Evolutionary conservation across 1,140 invertebrate species (phyloP).

Genomic region (Diorhabda carinulata): DNA sequence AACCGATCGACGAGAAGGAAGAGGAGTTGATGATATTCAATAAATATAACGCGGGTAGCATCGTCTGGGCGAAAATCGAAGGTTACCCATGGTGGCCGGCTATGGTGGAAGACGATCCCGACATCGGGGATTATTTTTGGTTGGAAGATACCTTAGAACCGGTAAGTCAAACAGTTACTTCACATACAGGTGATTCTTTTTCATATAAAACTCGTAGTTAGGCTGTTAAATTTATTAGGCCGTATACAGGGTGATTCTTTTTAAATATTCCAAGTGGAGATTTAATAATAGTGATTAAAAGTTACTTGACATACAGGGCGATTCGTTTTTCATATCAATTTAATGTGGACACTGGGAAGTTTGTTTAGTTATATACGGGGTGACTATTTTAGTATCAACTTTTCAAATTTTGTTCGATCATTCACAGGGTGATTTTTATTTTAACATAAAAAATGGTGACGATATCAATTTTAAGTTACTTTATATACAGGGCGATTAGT

Average conservation of each 20-base stretch:
- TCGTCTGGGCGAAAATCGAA: constrained; percentile 60
- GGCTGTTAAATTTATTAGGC: neutral
- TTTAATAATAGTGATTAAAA: neutral
- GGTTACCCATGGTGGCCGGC: constrained; percentile 72
- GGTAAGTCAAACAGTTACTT: constrained; percentile 44
- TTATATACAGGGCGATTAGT: too few species aligned
- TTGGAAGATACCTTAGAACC: constrained; percentile 51
- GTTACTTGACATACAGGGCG: neutral
- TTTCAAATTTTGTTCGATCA: too few species aligned
- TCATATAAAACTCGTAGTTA: neutral
- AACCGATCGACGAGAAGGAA: constrained; percentile 39
- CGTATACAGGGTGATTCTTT: neutral
- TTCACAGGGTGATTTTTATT: too few species aligned
- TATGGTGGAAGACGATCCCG: constrained; percentile 67
- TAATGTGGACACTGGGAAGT: neutral
- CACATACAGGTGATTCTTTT: neutral
- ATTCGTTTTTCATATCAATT: neutral
- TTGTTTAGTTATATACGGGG: too few species aligned
- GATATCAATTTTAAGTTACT: too few species aligned
- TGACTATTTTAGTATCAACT: too few species aligned
- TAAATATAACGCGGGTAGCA: constrained; percentile 57
- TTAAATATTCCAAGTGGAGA: neutral
- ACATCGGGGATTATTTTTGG: constrained; percentile 59
- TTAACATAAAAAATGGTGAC: too few species aligned
- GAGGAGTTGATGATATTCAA: constrained; percentile 56